Base-by-base conservation (phyloP, 2,888 invertebrate species). In the Polia nebulosa region DNA sequence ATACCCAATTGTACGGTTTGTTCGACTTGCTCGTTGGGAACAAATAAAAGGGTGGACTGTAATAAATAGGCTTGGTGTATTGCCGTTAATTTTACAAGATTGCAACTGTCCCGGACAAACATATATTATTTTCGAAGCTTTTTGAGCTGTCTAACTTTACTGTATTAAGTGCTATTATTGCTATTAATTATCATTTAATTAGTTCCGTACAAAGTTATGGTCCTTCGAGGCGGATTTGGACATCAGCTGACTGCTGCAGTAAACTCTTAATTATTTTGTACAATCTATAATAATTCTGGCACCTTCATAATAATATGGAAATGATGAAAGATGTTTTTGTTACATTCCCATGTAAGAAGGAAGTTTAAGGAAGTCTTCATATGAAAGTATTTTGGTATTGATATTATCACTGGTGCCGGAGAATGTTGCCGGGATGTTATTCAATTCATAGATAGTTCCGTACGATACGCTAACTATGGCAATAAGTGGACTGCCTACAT, bases 401-500 rank as follows among this genome's bases (percentile, higher is more conserved):
- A 76, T 61, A 36, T 58, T 67, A 76, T 76, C 80, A 15, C 32
- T 3, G 9, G 34, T 41, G 65, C 32, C 22, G 25, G 49, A n/a
- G 36, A 36, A 29, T 49, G 34, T 39, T 60, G 51, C 29, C 51
- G 47, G 36, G 63, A 81, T 58, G 62, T 77, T 70, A 81, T 62
- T 78, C 61, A 71, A 44, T 81, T 62, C 39, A 15, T 20, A 32
- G 77, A 81, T 70, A 62, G 64, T 65, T 76, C 17, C 17, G 27
- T 15, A 1, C 25, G 81, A 77, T 77, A 77, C 61, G 61, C 60
- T 71, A 73, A 78, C 62, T 70, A 29, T 69, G 47, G 15, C 60
- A 49, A 59, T 80, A 44, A 76, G 41, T 15, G 25, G 9, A 27
- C 64, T 39, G 57, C 13, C 52, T 32, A 6, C 22, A 1, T 36